Percentiles rank a stretch among this genome's conserved stretches.
Conservation (phyloP, 2,888 invertebrate species). For the Gnatocerus cornutus region DNA sequence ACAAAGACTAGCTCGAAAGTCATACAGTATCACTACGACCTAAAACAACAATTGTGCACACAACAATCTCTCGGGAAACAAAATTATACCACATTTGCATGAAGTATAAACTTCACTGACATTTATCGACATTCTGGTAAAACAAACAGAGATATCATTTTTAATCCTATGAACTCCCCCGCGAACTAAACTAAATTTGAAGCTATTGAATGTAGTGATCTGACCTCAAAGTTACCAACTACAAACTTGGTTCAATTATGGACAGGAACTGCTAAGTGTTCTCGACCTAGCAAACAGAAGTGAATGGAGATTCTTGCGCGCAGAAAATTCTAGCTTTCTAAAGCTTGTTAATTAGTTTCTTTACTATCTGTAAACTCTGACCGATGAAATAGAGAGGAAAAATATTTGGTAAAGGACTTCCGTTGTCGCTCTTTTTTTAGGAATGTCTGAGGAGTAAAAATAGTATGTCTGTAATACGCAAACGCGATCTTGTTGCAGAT, state of each 20-base stretch:
- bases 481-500: too few relatives aligned
- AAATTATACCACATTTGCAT: too few relatives aligned
- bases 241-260: constrained; percentile 1
- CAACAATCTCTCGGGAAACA: too few relatives aligned
- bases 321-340: neutral
- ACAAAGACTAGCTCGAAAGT: too few relatives aligned
- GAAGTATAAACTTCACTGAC: too few relatives aligned
- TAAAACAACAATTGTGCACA: too few relatives aligned
- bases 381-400: neutral
- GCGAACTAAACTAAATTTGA: neutral
- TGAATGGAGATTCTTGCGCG: neutral
- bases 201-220: neutral
- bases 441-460: too few relatives aligned
- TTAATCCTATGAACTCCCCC: neutral
- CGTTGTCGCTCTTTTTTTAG: neutral
- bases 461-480: too few relatives aligned
- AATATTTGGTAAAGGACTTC: neutral
- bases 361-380: too few relatives aligned
- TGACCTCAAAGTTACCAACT: neutral
- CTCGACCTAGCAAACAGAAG: neutral
- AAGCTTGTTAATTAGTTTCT: neutral
- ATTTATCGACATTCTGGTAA: too few relatives aligned
- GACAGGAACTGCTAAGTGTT: neutral
- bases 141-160: too few relatives aligned
- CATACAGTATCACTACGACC: too few relatives aligned